Evolutionary conservation across 2,113 vertebrate species (phyloP), one percentile per base, ranked within the genome.

Genomic region (Clupea harengus): DNA sequence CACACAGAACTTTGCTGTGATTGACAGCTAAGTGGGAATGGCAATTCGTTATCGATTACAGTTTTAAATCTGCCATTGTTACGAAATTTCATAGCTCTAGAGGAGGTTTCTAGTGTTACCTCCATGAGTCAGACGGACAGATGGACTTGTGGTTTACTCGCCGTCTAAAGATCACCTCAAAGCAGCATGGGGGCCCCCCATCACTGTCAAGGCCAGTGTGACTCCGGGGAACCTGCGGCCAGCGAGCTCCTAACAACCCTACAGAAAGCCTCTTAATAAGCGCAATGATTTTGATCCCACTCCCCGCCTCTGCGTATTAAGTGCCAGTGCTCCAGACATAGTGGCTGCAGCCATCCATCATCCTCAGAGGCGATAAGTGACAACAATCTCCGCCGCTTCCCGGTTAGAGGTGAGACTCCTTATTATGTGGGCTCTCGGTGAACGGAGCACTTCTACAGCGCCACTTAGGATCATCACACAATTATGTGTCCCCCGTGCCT

Each of bases 191-290:
- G 91, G 87, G 39, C 1, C 39, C 87, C 85, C 87, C 90, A 88
- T 89, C 86, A 83, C 87, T 89, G 91, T 90, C 92, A 92, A 87
- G 87, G 88, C 90, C 91, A 85, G 90, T 67, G 47, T 85, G 83
- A 78, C 72, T 28, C 72, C 10, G 84, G 45, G 72, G 90, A 85
- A 88, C 88, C 28, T n/a, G 87, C 47, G 85, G 88, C 83, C 85
- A 88, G 85, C 88, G 32, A 5, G 86, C 82, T 89, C 85, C 2
- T n/a, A 32, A 32, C 72, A 32, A 32, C 72, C 15, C 28, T 17
- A 17, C 72, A 60, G 72, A 92, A 91, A 90, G 89, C 78, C 93
- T 90, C 93, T 93, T 93, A 93, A 93, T 93, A 92, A 92, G 89
- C 86, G 85, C 87, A 91, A 92, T 91, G 90, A 93, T 92, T 92